A percentile compares a stretch with the other conserved stretches of the same genome.
Evolutionary conservation across 1,140 invertebrate species (phyloP).

Genomic region (Laodelphax striatellus): DNA sequence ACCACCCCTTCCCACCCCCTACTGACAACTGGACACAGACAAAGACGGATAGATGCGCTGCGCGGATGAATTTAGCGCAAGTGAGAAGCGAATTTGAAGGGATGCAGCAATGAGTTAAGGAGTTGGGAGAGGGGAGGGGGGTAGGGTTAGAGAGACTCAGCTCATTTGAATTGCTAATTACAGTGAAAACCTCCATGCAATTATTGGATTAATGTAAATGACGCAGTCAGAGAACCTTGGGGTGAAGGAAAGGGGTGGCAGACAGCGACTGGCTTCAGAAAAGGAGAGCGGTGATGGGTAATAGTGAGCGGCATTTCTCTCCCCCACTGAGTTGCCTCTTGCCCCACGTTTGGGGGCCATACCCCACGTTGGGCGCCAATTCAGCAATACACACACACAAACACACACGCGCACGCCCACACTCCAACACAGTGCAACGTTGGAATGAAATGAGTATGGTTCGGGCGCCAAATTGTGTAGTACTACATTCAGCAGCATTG

Average conservation of each 20-base stretch:
- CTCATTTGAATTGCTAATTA: conserved; percentile 87
- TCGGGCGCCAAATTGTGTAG: no score
- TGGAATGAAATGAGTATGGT: no score
- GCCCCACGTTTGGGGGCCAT: no score
- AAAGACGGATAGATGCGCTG: background rate
- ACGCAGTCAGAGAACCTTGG: conserved; percentile 35
- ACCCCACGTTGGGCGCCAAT: no score
- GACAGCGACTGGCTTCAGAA: background rate
- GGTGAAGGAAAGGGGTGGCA: background rate
- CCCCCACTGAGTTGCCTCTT: no score
- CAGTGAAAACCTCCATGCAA: conserved; percentile 70
- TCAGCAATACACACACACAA: no score
- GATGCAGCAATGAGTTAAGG: no score
- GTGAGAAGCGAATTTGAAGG: background rate
- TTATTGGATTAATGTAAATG: conserved; percentile 90
- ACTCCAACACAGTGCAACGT: no score
- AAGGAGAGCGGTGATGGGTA: background rate
- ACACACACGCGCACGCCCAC: no score
- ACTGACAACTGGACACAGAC: background rate
- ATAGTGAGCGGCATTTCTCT: no score
- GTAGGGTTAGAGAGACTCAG: background rate
- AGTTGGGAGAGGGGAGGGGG: background rate
- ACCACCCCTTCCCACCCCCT: no score
- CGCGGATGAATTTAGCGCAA: background rate
- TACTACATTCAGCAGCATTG: no score